Conservation (phyloP, 2,113 vertebrate genomes). For the Onychostruthus taczanowskii region DNA sequence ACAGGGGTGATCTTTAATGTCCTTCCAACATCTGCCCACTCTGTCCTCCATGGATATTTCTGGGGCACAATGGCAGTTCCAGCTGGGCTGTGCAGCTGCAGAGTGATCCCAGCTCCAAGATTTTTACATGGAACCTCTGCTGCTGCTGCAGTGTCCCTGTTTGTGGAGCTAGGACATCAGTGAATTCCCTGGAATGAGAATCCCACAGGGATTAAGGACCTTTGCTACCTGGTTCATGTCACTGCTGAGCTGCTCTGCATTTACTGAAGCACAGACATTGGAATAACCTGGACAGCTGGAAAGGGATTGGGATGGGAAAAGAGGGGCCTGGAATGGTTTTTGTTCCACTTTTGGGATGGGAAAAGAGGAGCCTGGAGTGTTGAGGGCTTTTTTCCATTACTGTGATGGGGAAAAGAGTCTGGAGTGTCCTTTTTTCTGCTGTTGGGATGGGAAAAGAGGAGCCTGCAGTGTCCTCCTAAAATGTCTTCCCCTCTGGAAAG, state of each 20-base stretch:
- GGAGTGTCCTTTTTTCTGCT: not conserved
- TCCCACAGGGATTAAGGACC: not conserved
- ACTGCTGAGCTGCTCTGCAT: not conserved
- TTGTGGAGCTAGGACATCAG: not conserved
- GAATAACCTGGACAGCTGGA: not conserved
- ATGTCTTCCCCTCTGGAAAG: not conserved
- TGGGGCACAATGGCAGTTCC: rapidly evolving
- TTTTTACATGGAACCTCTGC: not conserved
- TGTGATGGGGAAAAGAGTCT: not conserved
- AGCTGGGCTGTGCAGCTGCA: not conserved
- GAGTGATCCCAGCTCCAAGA: not conserved
- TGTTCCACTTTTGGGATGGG: not conserved
- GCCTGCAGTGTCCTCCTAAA: not conserved
- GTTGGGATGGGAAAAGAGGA: not conserved
- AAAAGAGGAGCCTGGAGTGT: not conserved
- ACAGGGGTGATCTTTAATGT: not conserved
- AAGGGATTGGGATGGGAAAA: not conserved
- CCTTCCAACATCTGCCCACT: not conserved
- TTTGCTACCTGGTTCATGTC: not conserved
- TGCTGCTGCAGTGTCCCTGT: not conserved
- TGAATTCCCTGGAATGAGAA: not conserved
- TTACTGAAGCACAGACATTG: not conserved
- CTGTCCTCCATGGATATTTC: not conserved
- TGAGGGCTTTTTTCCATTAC: rapidly evolving
- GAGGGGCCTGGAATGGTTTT: not conserved